A percentile compares a stretch with the other conserved stretches of the same genome.
These are phyloP conservation scores for Netelia virgata DNA, from an alignment of 2,888 invertebrate genomes.

Conservation along the genomic window DNA sequence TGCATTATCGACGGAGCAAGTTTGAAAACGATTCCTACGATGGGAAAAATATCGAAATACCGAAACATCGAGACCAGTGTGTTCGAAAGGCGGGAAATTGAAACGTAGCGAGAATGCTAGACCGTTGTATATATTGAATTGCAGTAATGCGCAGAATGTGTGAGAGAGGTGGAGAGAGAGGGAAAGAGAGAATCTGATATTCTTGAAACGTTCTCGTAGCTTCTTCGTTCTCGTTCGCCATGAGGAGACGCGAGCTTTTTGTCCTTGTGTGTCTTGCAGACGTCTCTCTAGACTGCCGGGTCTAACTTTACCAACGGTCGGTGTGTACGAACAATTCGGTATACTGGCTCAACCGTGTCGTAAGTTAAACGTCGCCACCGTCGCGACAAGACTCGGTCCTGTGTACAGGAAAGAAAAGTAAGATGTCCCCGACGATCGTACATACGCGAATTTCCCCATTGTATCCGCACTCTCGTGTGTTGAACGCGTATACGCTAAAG, in stretches of 20 bases:
- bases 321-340: constrained; percentile 30
- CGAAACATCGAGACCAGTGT: constrained; percentile 34
- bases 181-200: constrained; percentile 36
- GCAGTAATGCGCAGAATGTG: constrained; percentile 63
- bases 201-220: constrained; percentile 38
- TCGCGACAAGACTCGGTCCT: constrained; percentile 48
- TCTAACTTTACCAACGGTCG: constrained; percentile 5
- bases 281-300: constrained; percentile 23
- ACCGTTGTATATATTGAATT: constrained; percentile 72
- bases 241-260: constrained; percentile 36
- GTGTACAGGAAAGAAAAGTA: constrained; percentile 27
- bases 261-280: constrained; percentile 12
- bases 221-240: constrained; percentile 27
- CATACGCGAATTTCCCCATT: constrained; percentile 39
- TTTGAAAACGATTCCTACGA: too few species aligned
- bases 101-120: constrained; percentile 68
- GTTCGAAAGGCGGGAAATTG: constrained; percentile 64
- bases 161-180: constrained; percentile 18
- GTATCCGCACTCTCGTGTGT: constrained; percentile 10
- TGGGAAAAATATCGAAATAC: constrained; percentile 23
- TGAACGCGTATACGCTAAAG: constrained; percentile 4
- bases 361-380: constrained; percentile 60
- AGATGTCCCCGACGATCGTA: constrained; percentile 14
- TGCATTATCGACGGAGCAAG: constrained; percentile 32
- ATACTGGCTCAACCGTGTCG: constrained; percentile 45